Percentiles rank a stretch among this genome's conserved stretches.
Conservation (phyloP, 2,113 vertebrate species). For the Sebastes fasciatus region DNA sequence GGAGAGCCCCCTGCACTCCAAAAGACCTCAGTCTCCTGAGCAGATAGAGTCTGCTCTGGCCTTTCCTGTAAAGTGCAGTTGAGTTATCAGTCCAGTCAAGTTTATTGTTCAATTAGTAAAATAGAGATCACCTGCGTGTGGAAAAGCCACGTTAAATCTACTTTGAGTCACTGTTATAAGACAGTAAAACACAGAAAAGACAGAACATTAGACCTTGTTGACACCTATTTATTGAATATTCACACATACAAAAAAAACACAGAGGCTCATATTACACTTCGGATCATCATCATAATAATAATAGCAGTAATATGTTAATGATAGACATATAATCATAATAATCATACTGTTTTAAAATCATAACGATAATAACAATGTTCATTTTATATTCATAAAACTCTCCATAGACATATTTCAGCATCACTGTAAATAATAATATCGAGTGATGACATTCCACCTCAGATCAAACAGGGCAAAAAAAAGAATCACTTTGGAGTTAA, state of each 20-base stretch:
- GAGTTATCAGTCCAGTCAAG: no score
- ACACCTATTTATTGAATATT: constrained; percentile 85
- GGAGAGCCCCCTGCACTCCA: no score
- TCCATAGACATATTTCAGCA: constrained; percentile 54
- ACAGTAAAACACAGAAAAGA: not conserved
- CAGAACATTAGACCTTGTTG: constrained; percentile 24
- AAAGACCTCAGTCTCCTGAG: no score
- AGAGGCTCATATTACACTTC: constrained; percentile 75
- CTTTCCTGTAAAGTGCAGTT: no score
- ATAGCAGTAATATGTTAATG: constrained; percentile 71
- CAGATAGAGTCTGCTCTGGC: no score
- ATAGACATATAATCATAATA: constrained; percentile 55
- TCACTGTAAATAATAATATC: constrained; percentile 58
- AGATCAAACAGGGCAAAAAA: constrained; percentile 52
- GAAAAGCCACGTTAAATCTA: not conserved
- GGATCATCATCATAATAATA: constrained; percentile 73
- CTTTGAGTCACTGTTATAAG: not conserved
- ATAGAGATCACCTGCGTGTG: not conserved
- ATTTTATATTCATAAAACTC: constrained; percentile 54
- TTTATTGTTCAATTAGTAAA: not conserved
- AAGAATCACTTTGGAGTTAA: constrained; percentile 57
- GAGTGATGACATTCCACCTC: constrained; percentile 42
- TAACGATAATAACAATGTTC: constrained; percentile 36
- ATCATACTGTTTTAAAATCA: constrained; percentile 64
- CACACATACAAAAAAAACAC: constrained; percentile 88